phyloP scores from a whole-genome alignment of 1,140 invertebrate genomes.

The Galleria mellonella region DNA sequence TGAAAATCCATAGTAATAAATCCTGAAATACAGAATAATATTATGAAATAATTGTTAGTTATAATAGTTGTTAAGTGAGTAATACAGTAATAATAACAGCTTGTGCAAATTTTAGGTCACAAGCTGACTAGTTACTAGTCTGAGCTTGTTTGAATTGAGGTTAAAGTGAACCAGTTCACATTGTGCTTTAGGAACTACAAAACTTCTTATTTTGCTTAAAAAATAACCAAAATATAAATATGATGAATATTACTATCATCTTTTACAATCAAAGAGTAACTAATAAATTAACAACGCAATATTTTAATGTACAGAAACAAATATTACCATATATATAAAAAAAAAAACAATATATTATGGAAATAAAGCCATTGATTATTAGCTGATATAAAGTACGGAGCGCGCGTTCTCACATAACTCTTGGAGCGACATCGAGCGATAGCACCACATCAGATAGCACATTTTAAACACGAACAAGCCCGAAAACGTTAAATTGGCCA shows the following conservation, averaged over 20 bases:
- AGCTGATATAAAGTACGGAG: constrained; percentile 12
- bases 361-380: constrained; percentile 13
- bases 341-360: constrained; percentile 10
- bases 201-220: no score
- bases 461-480: constrained; percentile 19
- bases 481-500: constrained; percentile 49
- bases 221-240: no score
- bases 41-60: constrained; percentile 4
- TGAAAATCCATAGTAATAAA: no score
- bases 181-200: background rate
- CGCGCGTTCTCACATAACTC: constrained; percentile 44
- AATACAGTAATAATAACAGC: background rate
- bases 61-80: background rate
- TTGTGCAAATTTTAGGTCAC: constrained; percentile 1
- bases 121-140: background rate
- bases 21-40: background rate
- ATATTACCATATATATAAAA: no score
- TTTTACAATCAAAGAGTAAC: no score
- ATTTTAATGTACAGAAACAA: no score
- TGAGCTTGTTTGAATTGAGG: background rate
- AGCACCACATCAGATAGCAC: constrained; percentile 31
- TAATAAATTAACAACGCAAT: no score
- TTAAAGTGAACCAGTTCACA: background rate
- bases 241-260: no score
- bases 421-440: constrained; percentile 22